Conservation (phyloP, 2,797 vertebrate genomes). For the Numenius phaeopus region DNA sequence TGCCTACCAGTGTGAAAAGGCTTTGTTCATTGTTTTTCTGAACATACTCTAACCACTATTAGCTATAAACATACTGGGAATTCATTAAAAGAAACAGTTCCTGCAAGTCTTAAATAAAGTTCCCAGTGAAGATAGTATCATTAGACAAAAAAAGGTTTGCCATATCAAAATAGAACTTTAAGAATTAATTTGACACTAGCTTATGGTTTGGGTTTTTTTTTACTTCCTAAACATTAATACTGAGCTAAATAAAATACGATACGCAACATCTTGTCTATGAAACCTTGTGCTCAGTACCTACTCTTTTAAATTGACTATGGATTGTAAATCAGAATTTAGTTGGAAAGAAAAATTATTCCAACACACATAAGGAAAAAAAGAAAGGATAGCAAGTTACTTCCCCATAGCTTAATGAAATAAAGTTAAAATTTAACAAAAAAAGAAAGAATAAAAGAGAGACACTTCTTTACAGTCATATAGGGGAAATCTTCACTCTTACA, state of each 20-base stretch:
- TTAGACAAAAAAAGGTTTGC: background rate
- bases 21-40: background rate
- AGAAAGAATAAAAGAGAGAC: background rate
- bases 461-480: background rate
- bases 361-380: background rate
- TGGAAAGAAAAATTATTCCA: background rate
- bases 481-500: background rate
- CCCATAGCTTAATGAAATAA: background rate
- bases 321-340: background rate
- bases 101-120: background rate
- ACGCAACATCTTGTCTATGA: background rate
- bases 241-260: background rate
- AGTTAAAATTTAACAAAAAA: background rate
- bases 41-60: background rate
- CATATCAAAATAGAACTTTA: background rate
- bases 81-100: background rate
- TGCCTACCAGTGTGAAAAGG: background rate
- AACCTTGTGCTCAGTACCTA: background rate
- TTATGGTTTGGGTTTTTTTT: fast-evolving
- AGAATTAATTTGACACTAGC: background rate
- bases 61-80: background rate
- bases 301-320: background rate
- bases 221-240: background rate
- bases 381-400: background rate
- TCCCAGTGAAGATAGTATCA: background rate